Base-by-base conservation (phyloP, 1,140 invertebrate genomes). In the Tribolium madens region DNA sequence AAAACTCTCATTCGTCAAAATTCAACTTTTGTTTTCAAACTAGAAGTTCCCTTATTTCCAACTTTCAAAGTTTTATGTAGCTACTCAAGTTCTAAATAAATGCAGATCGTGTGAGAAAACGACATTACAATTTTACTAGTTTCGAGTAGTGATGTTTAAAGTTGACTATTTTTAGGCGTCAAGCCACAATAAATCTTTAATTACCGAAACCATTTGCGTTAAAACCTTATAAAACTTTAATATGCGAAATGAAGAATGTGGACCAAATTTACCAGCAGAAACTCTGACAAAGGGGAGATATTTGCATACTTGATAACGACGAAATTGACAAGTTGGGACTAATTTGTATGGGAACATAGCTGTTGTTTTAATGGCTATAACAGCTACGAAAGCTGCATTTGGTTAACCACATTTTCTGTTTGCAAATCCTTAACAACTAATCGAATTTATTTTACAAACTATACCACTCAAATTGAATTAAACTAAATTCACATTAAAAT, bases 151-250 rank as follows among this genome's bases (percentile, higher is more conserved):
- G 17, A 10, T 64, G 57, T 33, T 64, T 33, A 64, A 64, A 64
- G 57, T 64, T 64, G 26, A 5, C 26, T 4, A 60, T 60, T 60
- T 17, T 64, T 3, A 64, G 57, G 1, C n/a, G 36, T 64, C 14
- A 33, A n/a, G 12, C 18, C 31, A 64, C 26, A 13, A 64, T 64
- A 64, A 64, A 64, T 64, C 31, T 12, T 64, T 64, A 64, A 64
- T 64, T 64, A 64, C 26, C 14, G 57, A 31, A 33, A 12, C 57
- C 9, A 33, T 33, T 64, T 33, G 57, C 31, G 26, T 64, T 64
- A 64, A 57, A 64, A 64, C 57, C 57, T 64, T 64, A 4, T 64
- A 33, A 64, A 64, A 64, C 26, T 64, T 64, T 64, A 64, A 64
- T 64, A 64, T 60, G 5, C 26, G 21, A 64, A 64, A 64, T 33